Percentiles rank a stretch among this genome's conserved stretches.
Evolutionary conservation across 2,888 invertebrate species (phyloP).

Genomic region (Lumbricus terrestris): DNA sequence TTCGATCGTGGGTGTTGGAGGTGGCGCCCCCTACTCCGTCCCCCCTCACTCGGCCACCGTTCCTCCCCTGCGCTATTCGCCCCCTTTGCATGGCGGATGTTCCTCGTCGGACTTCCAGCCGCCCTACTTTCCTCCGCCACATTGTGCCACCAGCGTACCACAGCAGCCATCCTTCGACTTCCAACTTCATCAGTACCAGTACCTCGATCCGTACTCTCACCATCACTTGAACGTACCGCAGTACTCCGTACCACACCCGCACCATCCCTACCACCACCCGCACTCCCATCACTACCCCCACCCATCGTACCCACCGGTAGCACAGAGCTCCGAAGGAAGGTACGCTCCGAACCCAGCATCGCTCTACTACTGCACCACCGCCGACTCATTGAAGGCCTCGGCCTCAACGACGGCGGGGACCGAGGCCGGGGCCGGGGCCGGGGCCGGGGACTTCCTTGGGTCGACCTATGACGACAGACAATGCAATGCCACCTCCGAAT

Average conservation of each 20-base stretch:
- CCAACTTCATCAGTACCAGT: constrained; percentile 55
- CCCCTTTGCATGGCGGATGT: neutral
- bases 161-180: constrained; percentile 68
- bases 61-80: neutral
- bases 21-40: neutral
- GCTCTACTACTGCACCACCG: neutral
- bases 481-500: neutral
- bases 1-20: neutral
- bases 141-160: constrained; percentile 59
- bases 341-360: neutral
- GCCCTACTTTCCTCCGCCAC: constrained; percentile 91
- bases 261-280: too few relatives aligned
- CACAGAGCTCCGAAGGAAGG: neutral
- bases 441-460: neutral
- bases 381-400: neutral
- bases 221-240: constrained; percentile 44
- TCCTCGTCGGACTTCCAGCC: constrained; percentile 83
- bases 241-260: constrained; percentile 32
- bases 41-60: constrained; percentile 6
- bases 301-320: neutral
- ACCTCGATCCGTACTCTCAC: constrained; percentile 72
- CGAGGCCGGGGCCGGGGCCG: too few relatives aligned
- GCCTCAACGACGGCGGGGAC: too few relatives aligned
- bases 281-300: neutral
- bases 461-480: neutral